A percentile compares a stretch with the other conserved stretches of the same genome.
Conservation (phyloP, 2,888 invertebrate species). For the Tubulanus polymorphus region DNA sequence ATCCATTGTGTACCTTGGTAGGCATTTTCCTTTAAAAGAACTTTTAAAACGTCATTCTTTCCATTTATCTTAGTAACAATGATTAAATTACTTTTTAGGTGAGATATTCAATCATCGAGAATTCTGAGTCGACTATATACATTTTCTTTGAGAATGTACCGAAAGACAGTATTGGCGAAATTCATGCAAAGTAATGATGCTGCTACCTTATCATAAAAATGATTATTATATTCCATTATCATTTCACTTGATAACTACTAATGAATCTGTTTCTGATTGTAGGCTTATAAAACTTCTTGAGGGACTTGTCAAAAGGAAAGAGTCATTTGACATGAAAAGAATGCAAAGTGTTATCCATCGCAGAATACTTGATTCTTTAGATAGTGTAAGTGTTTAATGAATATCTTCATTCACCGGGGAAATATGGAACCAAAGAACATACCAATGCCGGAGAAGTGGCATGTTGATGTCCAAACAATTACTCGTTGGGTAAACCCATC, state of each 20-base stretch:
- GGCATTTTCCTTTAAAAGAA: no score
- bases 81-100: no score
- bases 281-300: slow-evolving; percentile 53
- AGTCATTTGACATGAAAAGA: slow-evolving; percentile 68
- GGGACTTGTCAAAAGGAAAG: slow-evolving; percentile 27
- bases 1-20: slow-evolving; percentile 76
- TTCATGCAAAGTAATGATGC: slow-evolving; percentile 62
- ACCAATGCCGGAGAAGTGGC: no score
- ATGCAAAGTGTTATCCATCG: slow-evolving; percentile 70
- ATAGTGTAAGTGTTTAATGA: slow-evolving; percentile 33
- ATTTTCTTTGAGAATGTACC: slow-evolving; percentile 75
- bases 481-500: no score
- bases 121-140: slow-evolving; percentile 67
- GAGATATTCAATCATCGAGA: slow-evolving; percentile 67
- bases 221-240: background rate
- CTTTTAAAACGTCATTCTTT: no score
- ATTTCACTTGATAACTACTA: background rate
- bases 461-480: no score
- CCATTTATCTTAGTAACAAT: no score
- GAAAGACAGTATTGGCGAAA: slow-evolving; percentile 62
- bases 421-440: no score
- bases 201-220: slow-evolving; percentile 8
- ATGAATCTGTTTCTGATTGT: slow-evolving; percentile 4
- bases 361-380: slow-evolving; percentile 54
- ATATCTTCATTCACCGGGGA: no score